phyloP scores from a whole-genome alignment of 2,113 vertebrate species.

The Coracopsis vasa region DNA sequence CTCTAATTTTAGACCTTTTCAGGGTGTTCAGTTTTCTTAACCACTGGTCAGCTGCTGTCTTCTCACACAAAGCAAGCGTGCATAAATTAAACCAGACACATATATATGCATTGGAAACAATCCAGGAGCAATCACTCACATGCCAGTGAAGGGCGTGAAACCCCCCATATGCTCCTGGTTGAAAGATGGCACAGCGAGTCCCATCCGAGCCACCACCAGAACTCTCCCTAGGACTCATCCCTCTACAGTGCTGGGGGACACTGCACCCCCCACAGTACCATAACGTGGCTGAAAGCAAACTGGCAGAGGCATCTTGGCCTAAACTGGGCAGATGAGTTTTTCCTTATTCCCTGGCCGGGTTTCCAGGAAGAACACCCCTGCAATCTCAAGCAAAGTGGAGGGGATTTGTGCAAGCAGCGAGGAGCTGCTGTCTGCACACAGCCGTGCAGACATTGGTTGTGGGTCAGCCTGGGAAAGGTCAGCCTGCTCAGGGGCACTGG shows the following conservation, averaged over 20 bases:
- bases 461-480: background rate
- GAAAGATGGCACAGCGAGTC: background rate
- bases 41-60: constrained; percentile 29
- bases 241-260: accelerated
- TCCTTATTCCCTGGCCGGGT: background rate
- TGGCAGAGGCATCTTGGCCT: background rate
- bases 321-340: background rate
- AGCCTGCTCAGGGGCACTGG: background rate
- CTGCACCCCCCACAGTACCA: background rate
- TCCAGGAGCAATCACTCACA: constrained; percentile 38
- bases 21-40: background rate
- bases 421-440: background rate
- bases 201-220: background rate
- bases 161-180: constrained; percentile 4
- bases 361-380: background rate
- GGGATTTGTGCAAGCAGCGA: background rate
- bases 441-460: background rate
- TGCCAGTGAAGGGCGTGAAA: background rate
- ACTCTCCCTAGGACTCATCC: background rate
- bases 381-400: background rate
- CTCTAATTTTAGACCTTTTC: constrained; percentile 31
- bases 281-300: background rate
- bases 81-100: constrained; percentile 15
- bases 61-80: background rate
- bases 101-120: background rate